A percentile compares a stretch with the other conserved stretches of the same genome.
These are phyloP conservation scores for Busseola fusca DNA, from an alignment of 2,888 invertebrate genomes.

Conservation along the genomic window DNA sequence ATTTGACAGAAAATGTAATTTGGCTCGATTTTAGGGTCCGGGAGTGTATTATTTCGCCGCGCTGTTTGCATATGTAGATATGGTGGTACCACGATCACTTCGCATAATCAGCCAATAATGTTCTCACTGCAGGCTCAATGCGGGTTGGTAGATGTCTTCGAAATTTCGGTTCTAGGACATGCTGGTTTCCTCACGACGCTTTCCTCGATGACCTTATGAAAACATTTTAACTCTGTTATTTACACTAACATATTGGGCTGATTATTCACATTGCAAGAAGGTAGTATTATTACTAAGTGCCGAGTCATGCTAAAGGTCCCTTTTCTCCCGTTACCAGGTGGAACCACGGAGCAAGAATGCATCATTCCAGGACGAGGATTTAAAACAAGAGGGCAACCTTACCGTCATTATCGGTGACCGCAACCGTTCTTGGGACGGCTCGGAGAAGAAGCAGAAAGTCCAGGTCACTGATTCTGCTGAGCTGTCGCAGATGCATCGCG, in stretches of 20 bases:
- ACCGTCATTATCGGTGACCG: slow-evolving; percentile 66
- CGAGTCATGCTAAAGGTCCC: background rate
- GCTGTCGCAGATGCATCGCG: slow-evolving; percentile 74
- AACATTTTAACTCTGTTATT: too few relatives aligned
- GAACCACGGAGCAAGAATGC: slow-evolving; percentile 72
- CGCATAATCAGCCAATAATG: background rate
- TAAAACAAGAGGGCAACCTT: slow-evolving; percentile 57
- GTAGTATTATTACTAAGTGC: background rate
- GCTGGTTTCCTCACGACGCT: too few relatives aligned
- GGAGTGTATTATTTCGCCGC: too few relatives aligned
- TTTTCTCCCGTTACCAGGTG: slow-evolving; percentile 49
- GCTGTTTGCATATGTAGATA: background rate
- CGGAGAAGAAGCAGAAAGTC: slow-evolving; percentile 69
- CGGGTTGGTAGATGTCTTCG: background rate
- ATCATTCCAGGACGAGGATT: slow-evolving; percentile 73
- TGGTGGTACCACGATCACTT: too few relatives aligned
- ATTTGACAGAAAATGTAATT: too few relatives aligned
- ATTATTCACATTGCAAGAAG: background rate
- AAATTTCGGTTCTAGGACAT: background rate
- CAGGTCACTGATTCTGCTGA: slow-evolving; percentile 71
- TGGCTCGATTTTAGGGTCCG: too few relatives aligned
- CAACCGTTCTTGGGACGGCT: slow-evolving; percentile 73
- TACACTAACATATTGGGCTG: background rate
- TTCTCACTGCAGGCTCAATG: background rate
- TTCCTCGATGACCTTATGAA: too few relatives aligned